Base-by-base conservation (phyloP, 2,888 invertebrate species). In the Lumbricus terrestris region DNA sequence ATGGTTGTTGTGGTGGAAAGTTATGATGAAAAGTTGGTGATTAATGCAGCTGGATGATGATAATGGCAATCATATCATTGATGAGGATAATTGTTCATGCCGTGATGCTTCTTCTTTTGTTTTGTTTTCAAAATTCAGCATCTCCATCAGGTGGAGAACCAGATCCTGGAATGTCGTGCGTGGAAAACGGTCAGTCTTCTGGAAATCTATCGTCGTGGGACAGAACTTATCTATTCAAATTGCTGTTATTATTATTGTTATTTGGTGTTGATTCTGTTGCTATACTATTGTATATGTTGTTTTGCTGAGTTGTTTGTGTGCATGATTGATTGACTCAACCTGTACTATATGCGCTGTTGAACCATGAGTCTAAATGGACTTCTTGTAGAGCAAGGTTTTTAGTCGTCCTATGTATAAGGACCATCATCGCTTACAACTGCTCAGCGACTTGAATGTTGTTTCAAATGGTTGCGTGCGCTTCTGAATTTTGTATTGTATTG, bases 141-240 rank as follows among this genome's bases (percentile, higher is more conserved):
- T 91, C 91, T 94, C 13, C 94, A 93, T 47, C 90, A 90, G 23
- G 92, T 94, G 69, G 94, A 94, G 90, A 93, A 93, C 90, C 92
- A 92, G 88, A 94, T 94, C 38, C 90, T 94, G 34, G 94, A 94
- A 89, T 91, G 91, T 88, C 91, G 94, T 40, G 94, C 94, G 11
- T 94, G 94, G 94, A 92, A 93, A 91, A 92, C 93, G 90, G 94
- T 94, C 91, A 92, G 93, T 40, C 23, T 23, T 6, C 33, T 11
- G 29, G 23, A 35, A 35, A 85, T 85, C 35, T 6, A 35, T 37
- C 34, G 35, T 85, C 35, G 8, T 83, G 3, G n/a, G n/a, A n/a
- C n/a, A 5, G 35, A 18, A 83, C 3, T 85, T 85, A 35, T 85
- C 16, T 23, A 0, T 85, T 85, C 35, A 37, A 33, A 15, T 83